Evolutionary conservation across 2,888 invertebrate species (phyloP).

Genomic region (Pollenia angustigena): DNA sequence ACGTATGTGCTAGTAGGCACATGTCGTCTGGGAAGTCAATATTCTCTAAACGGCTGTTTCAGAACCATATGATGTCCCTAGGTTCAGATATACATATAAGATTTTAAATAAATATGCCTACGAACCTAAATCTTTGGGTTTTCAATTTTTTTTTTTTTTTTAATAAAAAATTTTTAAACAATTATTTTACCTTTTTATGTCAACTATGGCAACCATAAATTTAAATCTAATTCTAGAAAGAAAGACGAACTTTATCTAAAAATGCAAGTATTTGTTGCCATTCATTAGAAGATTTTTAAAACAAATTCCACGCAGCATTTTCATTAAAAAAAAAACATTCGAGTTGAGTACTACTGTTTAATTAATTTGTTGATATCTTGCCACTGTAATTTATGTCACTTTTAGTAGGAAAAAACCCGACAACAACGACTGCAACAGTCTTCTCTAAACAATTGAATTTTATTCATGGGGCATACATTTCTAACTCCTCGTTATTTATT

Average conservation of each 20-base stretch:
- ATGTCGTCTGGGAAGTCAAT: no score
- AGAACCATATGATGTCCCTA: no score
- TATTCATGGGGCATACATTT: constrained; percentile 57
- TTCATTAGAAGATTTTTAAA: constrained; percentile 34
- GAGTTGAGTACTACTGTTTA: constrained; percentile 51
- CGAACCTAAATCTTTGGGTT: no score
- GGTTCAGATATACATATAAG: no score
- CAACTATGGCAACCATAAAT: no score
- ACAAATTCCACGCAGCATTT: constrained; percentile 44
- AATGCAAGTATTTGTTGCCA: background rate
- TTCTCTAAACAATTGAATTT: constrained; percentile 56
- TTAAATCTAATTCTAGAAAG: constrained; percentile 8
- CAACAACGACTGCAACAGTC: constrained; percentile 11
- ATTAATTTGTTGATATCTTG: constrained; percentile 71
- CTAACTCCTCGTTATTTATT: constrained; percentile 42
- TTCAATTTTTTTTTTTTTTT: no score
- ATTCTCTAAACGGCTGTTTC: no score
- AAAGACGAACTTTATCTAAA: background rate
- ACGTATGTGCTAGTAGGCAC: no score
- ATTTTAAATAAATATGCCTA: no score
- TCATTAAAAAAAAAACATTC: constrained; percentile 40
- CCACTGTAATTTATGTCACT: constrained; percentile 68
- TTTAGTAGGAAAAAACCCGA: constrained; percentile 16
- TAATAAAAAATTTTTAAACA: no score
- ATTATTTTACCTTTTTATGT: no score